Percentiles rank a stretch among this genome's conserved stretches.
phyloP scores from a whole-genome alignment of 2,797 vertebrate genomes.

The Sebastes trivittatus region DNA sequence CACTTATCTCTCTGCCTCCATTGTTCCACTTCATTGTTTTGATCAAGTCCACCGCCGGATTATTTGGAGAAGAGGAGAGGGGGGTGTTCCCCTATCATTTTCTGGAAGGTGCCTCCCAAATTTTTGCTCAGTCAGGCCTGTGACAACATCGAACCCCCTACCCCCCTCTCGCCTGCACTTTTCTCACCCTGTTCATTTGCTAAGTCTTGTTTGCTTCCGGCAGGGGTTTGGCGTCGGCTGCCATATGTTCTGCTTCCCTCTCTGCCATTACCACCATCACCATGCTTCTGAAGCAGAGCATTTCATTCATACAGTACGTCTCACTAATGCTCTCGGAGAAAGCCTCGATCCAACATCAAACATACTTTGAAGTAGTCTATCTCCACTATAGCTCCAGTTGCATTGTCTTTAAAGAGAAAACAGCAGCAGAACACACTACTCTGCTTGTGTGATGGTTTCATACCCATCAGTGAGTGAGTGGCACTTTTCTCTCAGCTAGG shows the following conservation, averaged over 20 bases:
- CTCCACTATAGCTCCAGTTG: neutral
- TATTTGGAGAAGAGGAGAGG: slow-evolving; percentile 44
- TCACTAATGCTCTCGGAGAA: slow-evolving; percentile 30
- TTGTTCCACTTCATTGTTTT: slow-evolving; percentile 70
- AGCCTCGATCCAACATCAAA: slow-evolving; percentile 1
- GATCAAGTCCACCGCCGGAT: slow-evolving; percentile 60
- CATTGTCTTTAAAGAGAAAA: neutral
- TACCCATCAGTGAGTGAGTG: neutral
- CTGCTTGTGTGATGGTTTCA: neutral
- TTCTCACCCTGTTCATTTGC: neutral
- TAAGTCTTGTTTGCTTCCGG: slow-evolving; percentile 25
- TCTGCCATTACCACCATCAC: slow-evolving; percentile 20
- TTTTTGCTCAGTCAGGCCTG: slow-evolving; percentile 24
- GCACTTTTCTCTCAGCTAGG: neutral
- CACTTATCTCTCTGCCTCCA: neutral
- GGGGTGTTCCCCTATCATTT: slow-evolving; percentile 46
- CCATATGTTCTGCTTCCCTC: slow-evolving; percentile 36
- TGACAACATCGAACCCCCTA: neutral
- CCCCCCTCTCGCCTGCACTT: neutral
- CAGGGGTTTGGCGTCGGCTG: slow-evolving; percentile 44
- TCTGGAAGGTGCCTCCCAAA: slow-evolving; percentile 37
- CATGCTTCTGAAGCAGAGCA: slow-evolving; percentile 7
- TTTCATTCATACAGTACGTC: slow-evolving; percentile 15
- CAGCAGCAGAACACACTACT: neutral
- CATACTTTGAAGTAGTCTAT: slow-evolving; percentile 27